Evolutionary conservation across 2,113 vertebrate species (phyloP).

Genomic region (Zosterops pallidus): DNA sequence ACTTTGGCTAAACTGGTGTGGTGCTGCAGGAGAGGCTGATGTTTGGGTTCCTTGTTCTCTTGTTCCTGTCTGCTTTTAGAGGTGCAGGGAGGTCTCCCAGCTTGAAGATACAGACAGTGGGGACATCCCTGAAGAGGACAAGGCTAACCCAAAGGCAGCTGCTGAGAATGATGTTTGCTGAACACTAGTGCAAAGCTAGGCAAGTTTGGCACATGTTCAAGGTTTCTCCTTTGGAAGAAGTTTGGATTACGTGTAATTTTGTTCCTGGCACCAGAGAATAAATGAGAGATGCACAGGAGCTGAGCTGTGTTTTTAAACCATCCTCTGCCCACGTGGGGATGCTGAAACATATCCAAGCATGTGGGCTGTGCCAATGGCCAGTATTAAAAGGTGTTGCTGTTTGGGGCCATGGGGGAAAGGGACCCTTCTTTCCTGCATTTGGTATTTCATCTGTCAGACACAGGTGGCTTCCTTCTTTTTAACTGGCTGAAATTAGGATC

Average conservation of each 20-base stretch:
- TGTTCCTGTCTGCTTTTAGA: not conserved
- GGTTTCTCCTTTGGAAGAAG: not conserved
- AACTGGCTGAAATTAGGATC: not conserved
- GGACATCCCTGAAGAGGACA: not conserved
- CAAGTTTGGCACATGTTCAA: not conserved
- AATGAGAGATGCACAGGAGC: not conserved
- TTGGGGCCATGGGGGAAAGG: not conserved
- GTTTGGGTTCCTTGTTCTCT: not conserved
- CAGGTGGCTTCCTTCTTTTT: not conserved
- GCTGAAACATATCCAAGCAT: not conserved
- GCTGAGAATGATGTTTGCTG: not conserved
- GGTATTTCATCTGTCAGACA: not conserved
- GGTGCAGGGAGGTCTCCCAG: fast-evolving
- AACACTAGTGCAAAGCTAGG: not conserved
- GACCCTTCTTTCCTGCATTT: not conserved
- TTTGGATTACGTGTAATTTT: not conserved
- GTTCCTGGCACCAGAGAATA: not conserved
- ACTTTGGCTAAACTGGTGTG: not conserved
- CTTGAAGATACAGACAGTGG: not conserved
- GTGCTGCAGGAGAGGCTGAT: not conserved
- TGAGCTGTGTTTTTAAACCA: not conserved
- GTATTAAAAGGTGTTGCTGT: not conserved
- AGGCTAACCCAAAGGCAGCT: not conserved
- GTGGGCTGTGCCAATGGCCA: not conserved
- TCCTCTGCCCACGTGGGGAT: not conserved